Conservation (phyloP, 1,140 invertebrate genomes). For the Calliopsis andreniformis region DNA sequence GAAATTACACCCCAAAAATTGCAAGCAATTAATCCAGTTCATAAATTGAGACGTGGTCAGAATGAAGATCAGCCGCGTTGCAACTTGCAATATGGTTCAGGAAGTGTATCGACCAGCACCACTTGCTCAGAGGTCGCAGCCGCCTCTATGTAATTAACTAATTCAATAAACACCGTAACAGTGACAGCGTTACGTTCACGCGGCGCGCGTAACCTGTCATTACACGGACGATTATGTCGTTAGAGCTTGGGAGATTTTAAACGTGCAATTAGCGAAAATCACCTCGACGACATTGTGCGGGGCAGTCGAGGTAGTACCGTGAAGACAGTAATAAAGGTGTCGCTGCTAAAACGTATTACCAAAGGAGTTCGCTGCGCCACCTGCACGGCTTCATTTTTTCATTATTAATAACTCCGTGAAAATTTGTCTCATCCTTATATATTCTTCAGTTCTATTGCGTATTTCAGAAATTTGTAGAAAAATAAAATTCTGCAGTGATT, state of each 20-base stretch:
- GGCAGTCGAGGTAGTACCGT: constrained; percentile 8
- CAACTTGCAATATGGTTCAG: constrained; percentile 13
- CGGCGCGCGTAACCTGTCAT: constrained; percentile 64
- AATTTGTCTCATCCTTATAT: no score
- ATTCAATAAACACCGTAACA: constrained; percentile 70
- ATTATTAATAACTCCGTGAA: no score
- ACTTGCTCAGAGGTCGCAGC: constrained; percentile 9
- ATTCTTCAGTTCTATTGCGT: no score
- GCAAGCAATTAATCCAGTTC: no score
- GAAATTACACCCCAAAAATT: not conserved
- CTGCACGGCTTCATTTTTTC: not conserved
- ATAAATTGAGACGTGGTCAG: constrained; percentile 19
- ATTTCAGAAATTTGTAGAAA: no score
- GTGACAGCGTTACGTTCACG: constrained; percentile 60
- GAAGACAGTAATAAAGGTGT: constrained; percentile 39
- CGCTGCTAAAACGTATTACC: not conserved
- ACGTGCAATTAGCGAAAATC: constrained; percentile 70
- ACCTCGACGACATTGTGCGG: constrained; percentile 32
- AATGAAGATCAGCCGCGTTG: constrained; percentile 1
- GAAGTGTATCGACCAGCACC: not conserved
- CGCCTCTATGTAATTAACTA: constrained; percentile 65
- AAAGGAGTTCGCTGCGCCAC: constrained; percentile 6
- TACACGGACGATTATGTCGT: constrained; percentile 73
- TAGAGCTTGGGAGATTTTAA: constrained; percentile 56
- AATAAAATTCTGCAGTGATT: no score